These are phyloP conservation scores for Conus canariensis DNA, from an alignment of 2,888 invertebrate species.

Conservation along the genomic window DNA sequence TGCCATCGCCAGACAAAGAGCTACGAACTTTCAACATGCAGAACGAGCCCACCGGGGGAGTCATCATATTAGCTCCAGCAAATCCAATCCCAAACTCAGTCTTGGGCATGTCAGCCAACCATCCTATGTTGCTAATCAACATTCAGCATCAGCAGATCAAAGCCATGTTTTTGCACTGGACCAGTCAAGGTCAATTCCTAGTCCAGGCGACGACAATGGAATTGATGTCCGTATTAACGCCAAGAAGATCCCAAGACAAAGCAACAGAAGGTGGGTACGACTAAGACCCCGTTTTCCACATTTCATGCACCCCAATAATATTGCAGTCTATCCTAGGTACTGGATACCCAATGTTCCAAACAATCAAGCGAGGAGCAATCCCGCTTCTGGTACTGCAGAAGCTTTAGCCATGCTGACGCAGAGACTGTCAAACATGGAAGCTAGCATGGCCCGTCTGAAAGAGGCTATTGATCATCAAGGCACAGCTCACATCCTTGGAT, in stretches of 20 bases:
- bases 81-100: background rate
- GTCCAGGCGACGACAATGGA: background rate
- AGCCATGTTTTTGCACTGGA: background rate
- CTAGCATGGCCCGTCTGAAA: background rate
- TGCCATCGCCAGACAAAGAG: background rate
- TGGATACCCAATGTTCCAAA: background rate
- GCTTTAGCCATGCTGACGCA: conserved; percentile 16
- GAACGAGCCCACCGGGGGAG: background rate
- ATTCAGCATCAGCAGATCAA: background rate
- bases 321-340: background rate
- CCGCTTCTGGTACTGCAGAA: background rate
- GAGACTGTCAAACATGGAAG: conserved; percentile 2
- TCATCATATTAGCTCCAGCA: background rate
- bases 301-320: background rate
- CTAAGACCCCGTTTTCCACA: background rate
- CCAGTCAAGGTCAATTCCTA: too few relatives aligned
- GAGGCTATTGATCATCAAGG: background rate
- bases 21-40: background rate
- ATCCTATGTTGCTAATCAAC: background rate
- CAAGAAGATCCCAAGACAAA: background rate
- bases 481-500: background rate
- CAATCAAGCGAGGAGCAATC: background rate
- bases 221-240: conserved; percentile 12
- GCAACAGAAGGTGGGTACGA: background rate
- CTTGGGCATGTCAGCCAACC: background rate